Conservation (phyloP, 2,888 invertebrate species). For the Liopterus haemorrhoidalis region DNA sequence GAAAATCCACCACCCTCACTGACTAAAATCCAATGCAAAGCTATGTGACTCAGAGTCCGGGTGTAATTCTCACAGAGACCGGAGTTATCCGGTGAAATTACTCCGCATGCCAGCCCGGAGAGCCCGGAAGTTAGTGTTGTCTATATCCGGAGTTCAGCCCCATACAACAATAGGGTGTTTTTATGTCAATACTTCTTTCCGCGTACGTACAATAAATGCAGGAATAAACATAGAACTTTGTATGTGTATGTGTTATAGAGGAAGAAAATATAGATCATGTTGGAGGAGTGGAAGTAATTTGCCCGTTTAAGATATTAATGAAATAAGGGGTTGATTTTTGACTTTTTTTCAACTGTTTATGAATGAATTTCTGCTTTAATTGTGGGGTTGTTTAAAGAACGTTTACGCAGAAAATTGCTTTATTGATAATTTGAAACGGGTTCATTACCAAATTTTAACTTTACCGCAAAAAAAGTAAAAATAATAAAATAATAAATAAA, state of each 20-base stretch:
- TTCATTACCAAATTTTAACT: too few relatives aligned
- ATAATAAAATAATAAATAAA: too few relatives aligned
- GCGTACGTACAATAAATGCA: slow-evolving; percentile 39
- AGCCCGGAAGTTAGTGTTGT: slow-evolving; percentile 41
- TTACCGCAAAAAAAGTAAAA: too few relatives aligned
- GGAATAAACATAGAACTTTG: slow-evolving; percentile 38
- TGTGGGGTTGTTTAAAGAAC: too few relatives aligned
- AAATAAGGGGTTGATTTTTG: too few relatives aligned
- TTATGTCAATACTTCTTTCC: slow-evolving; percentile 41
- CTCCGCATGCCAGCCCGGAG: slow-evolving; percentile 35
- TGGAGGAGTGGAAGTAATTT: slow-evolving; percentile 37
- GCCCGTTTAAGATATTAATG: slow-evolving; percentile 37
- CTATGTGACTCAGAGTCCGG: slow-evolving; percentile 35
- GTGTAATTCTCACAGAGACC: slow-evolving; percentile 41
- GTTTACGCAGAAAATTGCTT: too few relatives aligned
- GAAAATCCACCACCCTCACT: too few relatives aligned
- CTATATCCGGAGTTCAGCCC: slow-evolving; percentile 37
- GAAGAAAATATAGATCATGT: slow-evolving; percentile 36
- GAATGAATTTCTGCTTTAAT: too few relatives aligned
- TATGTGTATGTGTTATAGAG: slow-evolving; percentile 35
- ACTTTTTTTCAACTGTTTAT: too few relatives aligned
- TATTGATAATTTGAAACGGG: too few relatives aligned
- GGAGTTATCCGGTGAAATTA: slow-evolving; percentile 42
- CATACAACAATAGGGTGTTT: slow-evolving; percentile 32
- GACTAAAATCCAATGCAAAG: too few relatives aligned